Evolutionary conservation across 1,140 invertebrate genomes (phyloP).

Genomic region (Rhopalosiphum maidis): DNA sequence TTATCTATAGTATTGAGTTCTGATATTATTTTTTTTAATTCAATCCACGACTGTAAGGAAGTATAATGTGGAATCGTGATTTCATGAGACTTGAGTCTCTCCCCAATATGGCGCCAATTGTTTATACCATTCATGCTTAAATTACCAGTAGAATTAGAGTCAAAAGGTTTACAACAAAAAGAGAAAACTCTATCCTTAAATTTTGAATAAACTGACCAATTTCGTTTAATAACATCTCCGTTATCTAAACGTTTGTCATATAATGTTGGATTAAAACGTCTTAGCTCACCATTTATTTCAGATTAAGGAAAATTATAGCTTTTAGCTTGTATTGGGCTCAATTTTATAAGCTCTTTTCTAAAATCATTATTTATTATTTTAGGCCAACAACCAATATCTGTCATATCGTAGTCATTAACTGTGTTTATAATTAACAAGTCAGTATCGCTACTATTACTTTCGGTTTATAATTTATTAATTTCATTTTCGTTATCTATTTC

Average conservation of each 20-base stretch:
- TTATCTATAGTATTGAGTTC: not conserved
- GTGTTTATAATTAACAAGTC: not conserved
- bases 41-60: not conserved
- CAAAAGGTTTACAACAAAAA: constrained; percentile 10
- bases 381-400: not conserved
- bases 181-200: not conserved
- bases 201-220: not conserved
- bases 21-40: constrained; percentile 20
- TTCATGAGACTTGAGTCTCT: constrained; percentile 2
- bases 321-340: not conserved
- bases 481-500: not conserved
- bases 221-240: not conserved
- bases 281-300: constrained; percentile 23
- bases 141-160: constrained; percentile 1
- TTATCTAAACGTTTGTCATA: constrained; percentile 17
- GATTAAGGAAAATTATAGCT: constrained; percentile 15
- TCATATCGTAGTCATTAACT: constrained; percentile 8
- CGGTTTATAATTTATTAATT: constrained; percentile 18
- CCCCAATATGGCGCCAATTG: constrained; percentile 5
- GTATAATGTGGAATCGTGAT: constrained; percentile 15
- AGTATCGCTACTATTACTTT: not conserved
- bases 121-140: constrained; percentile 6
- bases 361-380: constrained; percentile 19
- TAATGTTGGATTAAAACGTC: constrained; percentile 19
- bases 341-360: not conserved